Evolutionary conservation across 1,140 invertebrate genomes (phyloP).

Genomic region (Pseudomyrmex sp.): DNA sequence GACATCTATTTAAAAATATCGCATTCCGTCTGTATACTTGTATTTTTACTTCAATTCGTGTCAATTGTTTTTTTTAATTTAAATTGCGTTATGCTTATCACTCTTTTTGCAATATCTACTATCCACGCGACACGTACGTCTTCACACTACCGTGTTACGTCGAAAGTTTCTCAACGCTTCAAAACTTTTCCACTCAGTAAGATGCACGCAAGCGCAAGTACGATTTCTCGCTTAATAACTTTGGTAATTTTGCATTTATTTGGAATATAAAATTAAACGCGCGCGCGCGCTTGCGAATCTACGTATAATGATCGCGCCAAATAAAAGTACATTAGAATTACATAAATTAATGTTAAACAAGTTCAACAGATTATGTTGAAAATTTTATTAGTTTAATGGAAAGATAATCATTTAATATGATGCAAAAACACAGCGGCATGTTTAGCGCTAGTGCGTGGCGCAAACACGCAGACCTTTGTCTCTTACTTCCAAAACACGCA

Average conservation of each 20-base stretch:
- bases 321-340: too few species aligned
- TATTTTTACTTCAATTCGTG: too few species aligned
- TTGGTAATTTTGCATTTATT: neutral
- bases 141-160: constrained; percentile 48
- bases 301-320: too few species aligned
- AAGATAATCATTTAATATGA: constrained; percentile 6
- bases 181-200: constrained; percentile 46
- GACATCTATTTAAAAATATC: neutral
- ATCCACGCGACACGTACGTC: constrained; percentile 61
- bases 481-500: constrained; percentile 29
- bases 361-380: too few species aligned
- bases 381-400: neutral
- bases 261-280: too few species aligned
- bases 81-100: neutral
- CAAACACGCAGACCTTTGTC: constrained; percentile 43
- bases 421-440: neutral
- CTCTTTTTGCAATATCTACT: neutral
- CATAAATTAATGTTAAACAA: too few species aligned
- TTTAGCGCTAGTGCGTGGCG: constrained; percentile 40
- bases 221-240: neutral
- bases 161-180: constrained; percentile 64
- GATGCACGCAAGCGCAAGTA: constrained; percentile 10
- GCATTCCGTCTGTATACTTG: neutral
- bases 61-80: constrained; percentile 8
- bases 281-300: too few species aligned